Conservation (phyloP, 1,140 invertebrate genomes). For the Drosophila nannoptera region DNA sequence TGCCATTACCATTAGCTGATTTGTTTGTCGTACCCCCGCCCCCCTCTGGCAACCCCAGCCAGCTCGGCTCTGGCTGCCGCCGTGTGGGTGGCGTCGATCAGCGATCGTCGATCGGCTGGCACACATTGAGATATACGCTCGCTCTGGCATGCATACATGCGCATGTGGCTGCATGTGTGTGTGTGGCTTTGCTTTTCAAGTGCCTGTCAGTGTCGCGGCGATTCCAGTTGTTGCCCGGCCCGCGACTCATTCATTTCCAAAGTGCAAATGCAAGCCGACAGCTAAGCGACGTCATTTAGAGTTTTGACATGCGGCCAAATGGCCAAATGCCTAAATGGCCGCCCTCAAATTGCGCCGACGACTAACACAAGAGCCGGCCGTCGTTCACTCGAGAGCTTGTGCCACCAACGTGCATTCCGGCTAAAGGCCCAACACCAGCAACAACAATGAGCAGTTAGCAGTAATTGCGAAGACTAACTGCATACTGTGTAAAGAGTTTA, state of each 20-base stretch:
- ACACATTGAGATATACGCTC: constrained; percentile 37
- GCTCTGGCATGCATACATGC: neutral
- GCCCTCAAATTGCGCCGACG: constrained; percentile 45
- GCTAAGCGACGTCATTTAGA: constrained; percentile 74
- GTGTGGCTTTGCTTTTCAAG: constrained; percentile 51
- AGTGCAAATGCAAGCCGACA: constrained; percentile 71
- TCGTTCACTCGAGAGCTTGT: constrained; percentile 31
- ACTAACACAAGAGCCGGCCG: constrained; percentile 14
- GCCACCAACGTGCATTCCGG: constrained; percentile 52
- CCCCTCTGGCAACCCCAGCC: no score
- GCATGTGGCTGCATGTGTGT: neutral
- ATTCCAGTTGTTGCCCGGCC: constrained; percentile 12
- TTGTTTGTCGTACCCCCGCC: constrained; percentile 15
- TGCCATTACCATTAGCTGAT: constrained; percentile 51
- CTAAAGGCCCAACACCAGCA: constrained; percentile 21
- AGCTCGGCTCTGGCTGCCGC: neutral
- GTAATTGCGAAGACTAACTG: constrained; percentile 8
- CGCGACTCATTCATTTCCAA: constrained; percentile 59
- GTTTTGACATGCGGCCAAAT: constrained; percentile 70
- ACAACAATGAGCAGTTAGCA: constrained; percentile 15
- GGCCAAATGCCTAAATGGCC: constrained; percentile 47
- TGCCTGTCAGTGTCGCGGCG: constrained; percentile 58
- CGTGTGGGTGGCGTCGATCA: constrained; percentile 45
- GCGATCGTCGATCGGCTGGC: constrained; percentile 24
- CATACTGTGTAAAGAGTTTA: neutral